Conservation (phyloP, 1,140 invertebrate genomes). For the Orussus abietinus region DNA sequence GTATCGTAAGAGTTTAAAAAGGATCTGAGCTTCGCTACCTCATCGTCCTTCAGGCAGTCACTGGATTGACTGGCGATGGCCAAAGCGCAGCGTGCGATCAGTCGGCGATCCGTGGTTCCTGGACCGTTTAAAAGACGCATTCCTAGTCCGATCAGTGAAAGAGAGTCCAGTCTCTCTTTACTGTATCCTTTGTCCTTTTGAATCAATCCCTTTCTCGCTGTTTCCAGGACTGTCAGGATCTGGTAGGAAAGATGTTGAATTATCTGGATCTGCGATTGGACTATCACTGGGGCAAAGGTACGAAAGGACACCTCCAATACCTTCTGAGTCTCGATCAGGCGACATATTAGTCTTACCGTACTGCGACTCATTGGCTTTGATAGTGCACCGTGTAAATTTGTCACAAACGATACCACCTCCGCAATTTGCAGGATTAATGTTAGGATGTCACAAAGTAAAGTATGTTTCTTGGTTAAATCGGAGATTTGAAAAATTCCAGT, state of each 20-base stretch:
- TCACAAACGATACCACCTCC: constrained; percentile 64
- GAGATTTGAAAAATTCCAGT: constrained; percentile 52
- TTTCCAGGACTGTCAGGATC: constrained; percentile 53
- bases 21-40: constrained; percentile 35
- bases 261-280: constrained; percentile 54
- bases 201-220: constrained; percentile 53
- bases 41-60: constrained; percentile 46
- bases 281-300: constrained; percentile 35
- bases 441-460: constrained; percentile 64
- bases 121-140: constrained; percentile 62
- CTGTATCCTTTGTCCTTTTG: constrained; percentile 60
- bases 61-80: constrained; percentile 51
- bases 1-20: constrained; percentile 44
- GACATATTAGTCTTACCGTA: constrained; percentile 71
- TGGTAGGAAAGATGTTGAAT: constrained; percentile 60
- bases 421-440: constrained; percentile 60
- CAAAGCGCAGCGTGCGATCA: constrained; percentile 58
- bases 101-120: constrained; percentile 57
- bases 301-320: constrained; percentile 65
- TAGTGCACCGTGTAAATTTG: constrained; percentile 76
- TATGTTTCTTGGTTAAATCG: constrained; percentile 62
- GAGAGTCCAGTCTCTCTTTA: constrained; percentile 59
- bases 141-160: constrained; percentile 61
- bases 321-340: constrained; percentile 79
- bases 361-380: constrained; percentile 75